Evolutionary conservation across 2,113 vertebrate genomes (phyloP).

Genomic region (Ailuropoda melanoleuca): DNA sequence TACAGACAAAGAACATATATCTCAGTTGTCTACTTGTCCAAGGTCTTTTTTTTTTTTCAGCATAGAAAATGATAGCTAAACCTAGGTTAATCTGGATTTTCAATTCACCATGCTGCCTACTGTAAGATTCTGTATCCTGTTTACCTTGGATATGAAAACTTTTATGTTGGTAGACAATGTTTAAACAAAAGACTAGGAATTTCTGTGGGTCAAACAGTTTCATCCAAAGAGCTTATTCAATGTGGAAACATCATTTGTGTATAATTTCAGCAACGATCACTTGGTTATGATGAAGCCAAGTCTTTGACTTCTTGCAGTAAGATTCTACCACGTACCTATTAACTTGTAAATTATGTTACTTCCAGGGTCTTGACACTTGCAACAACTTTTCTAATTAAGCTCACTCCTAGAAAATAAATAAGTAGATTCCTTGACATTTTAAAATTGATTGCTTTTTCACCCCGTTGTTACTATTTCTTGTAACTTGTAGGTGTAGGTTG

Average conservation of each 20-base stretch:
- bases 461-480: neutral
- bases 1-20: neutral
- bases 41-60: neutral
- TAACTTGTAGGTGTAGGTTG: neutral
- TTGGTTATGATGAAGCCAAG: neutral
- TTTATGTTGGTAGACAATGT: neutral
- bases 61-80: neutral
- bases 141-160: neutral
- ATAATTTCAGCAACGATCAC: neutral
- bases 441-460: constrained; percentile 7
- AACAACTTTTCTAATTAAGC: constrained; percentile 54
- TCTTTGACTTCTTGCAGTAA: neutral
- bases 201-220: neutral
- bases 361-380: neutral
- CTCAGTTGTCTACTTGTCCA: neutral
- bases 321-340: neutral
- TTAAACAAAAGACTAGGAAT: neutral
- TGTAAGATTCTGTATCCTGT: neutral
- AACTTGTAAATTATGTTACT: neutral
- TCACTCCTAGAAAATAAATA: neutral
- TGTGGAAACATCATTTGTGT: neutral
- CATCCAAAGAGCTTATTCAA: neutral
- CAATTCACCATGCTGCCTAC: neutral
- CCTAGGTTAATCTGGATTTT: neutral
- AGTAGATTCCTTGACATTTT: constrained; percentile 34